A percentile compares a stretch with the other conserved stretches of the same genome.
These are phyloP conservation scores for Trichogramma evanescens DNA, from an alignment of 2,888 invertebrate genomes.

Conservation along the genomic window DNA sequence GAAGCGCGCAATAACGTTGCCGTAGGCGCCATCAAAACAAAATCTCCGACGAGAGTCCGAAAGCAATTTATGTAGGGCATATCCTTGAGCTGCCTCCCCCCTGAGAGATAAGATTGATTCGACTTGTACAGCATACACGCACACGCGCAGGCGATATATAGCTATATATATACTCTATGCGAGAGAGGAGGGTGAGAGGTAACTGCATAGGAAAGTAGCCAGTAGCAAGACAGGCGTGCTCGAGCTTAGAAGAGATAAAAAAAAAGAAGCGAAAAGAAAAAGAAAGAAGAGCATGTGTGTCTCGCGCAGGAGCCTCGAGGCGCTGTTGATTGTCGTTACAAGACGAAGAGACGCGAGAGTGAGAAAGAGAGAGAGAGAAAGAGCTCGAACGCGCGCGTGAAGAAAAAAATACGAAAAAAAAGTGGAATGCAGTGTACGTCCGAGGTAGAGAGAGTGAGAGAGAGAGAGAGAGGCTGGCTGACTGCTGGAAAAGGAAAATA, in stretches of 20 bases:
- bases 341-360: constrained; percentile 10
- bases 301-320: constrained; percentile 21
- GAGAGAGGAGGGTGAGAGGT: constrained; percentile 1
- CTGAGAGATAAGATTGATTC: constrained; percentile 14
- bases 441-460: too few relatives aligned
- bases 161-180: background rate
- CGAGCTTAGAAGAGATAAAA: too few relatives aligned
- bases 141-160: background rate
- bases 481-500: constrained; percentile 17
- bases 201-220: constrained; percentile 9
- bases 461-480: constrained; percentile 1
- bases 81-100: constrained; percentile 11
- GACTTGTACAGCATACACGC: background rate
- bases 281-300: too few relatives aligned
- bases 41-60: constrained; percentile 7
- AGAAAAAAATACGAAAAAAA: too few relatives aligned
- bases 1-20: background rate
- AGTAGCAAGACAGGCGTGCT: too few relatives aligned
- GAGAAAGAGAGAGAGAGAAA: too few relatives aligned
- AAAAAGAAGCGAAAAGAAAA: too few relatives aligned
- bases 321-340: constrained; percentile 30
- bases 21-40: background rate
- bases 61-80: constrained; percentile 10
- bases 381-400: too few relatives aligned
- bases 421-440: too few relatives aligned